Evolutionary conservation across 92 coral and sea anemone species (phyloP).

Genomic region (Diadumene lineata): DNA sequence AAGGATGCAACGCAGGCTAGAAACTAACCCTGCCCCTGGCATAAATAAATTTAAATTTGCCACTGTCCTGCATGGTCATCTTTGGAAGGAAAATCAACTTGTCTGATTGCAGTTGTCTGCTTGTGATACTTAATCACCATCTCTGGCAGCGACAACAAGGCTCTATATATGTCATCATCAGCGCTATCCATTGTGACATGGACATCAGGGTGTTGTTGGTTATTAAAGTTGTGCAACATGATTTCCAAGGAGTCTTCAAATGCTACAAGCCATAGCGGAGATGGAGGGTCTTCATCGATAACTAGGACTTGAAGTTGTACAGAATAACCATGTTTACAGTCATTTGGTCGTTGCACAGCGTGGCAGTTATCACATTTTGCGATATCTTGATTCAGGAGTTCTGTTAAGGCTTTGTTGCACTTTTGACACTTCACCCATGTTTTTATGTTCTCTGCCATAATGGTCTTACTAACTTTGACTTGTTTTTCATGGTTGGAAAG

Average conservation of each 20-base stretch:
- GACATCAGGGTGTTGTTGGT: neutral
- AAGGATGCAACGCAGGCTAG: no score
- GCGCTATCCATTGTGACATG: slow-evolving; percentile 12
- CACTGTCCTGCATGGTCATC: no score
- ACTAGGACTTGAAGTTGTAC: slow-evolving; percentile 7
- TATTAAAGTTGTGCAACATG: slow-evolving; percentile 17
- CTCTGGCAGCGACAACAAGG: slow-evolving; percentile 13
- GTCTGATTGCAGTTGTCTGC: slow-evolving; percentile 24
- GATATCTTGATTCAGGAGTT: neutral
- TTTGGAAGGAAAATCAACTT: slow-evolving; percentile 15
- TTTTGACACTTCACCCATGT: slow-evolving; percentile 23
- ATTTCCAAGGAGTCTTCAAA: slow-evolving; percentile 18
- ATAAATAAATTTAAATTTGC: no score
- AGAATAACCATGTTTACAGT: slow-evolving; percentile 15
- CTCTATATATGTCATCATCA: slow-evolving; percentile 28
- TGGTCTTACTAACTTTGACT: neutral
- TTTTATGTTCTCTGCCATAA: slow-evolving; percentile 11
- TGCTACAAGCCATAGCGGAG: slow-evolving; percentile 7
- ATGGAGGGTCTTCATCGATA: slow-evolving; percentile 3
- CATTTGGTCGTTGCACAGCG: neutral
- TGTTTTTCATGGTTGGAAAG: slow-evolving; percentile 2
- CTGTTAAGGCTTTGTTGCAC: slow-evolving; percentile 21
- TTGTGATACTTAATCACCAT: slow-evolving; percentile 13
- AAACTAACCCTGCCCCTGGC: no score
- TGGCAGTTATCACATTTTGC: slow-evolving; percentile 23